Conservation (phyloP, 2,113 vertebrate genomes). For the Phrynosoma blainvillii region DNA sequence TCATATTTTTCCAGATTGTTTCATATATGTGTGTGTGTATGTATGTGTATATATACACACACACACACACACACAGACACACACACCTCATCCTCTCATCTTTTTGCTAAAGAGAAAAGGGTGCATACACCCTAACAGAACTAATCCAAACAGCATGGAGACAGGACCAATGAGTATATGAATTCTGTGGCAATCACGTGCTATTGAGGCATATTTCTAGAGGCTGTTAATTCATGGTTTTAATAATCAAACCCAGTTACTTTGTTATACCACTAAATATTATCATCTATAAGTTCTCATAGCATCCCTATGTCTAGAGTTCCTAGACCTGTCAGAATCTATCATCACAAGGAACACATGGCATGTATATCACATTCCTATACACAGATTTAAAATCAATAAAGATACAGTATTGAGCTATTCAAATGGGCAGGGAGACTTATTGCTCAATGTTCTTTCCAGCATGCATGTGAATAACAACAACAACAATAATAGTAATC, state of each 20-base stretch:
- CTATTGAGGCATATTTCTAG: constrained; percentile 55
- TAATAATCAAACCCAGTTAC: constrained; percentile 59
- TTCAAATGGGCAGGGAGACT: accelerated
- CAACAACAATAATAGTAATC: not conserved
- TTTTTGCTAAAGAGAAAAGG: not conserved
- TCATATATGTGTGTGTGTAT: too few species aligned
- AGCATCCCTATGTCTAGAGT: constrained; percentile 13
- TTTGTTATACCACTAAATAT: not conserved
- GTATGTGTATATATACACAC: too few species aligned
- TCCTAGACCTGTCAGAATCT: not conserved
- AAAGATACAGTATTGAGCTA: not conserved
- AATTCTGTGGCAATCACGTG: constrained; percentile 51
- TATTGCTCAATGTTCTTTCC: not conserved
- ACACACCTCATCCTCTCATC: not conserved
- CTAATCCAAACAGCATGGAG: constrained; percentile 12
- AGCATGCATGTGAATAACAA: not conserved
- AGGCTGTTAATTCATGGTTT: constrained; percentile 55
- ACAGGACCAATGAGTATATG: constrained; percentile 41
- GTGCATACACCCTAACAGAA: too few species aligned
- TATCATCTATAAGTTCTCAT: not conserved
- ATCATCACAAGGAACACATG: not conserved
- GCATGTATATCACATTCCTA: not conserved
- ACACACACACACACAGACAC: too few species aligned
- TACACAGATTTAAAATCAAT: not conserved
- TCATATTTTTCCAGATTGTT: too few species aligned